Base-by-base conservation (phyloP, 1,140 invertebrate genomes). In the Cotesia glomerata region DNA sequence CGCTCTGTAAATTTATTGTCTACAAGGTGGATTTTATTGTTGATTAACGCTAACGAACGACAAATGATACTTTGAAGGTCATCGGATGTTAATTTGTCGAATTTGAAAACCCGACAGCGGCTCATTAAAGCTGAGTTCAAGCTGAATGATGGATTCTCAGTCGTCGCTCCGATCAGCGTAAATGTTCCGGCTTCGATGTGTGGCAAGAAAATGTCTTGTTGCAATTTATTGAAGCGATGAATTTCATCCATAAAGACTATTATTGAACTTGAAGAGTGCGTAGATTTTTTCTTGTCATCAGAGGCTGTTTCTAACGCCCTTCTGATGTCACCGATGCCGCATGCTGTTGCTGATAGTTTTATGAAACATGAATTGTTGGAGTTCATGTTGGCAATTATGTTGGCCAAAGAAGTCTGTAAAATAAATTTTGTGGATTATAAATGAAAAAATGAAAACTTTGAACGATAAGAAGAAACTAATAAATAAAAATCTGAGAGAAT, bases 161-260 rank as follows among this genome's bases (percentile, higher is more conserved):
- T 96, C 1, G 95, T 96, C 0, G 95, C 95, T 49, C 95, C 95
- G 71, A 96, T 91, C 61, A 96, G 82, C 34, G 89, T 92, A n/a
- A 96, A 91, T 7, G 90, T 92, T 0, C 95, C 94, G 81, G 90
- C 91, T 85, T 96, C 95, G 26, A 96, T 91, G 84, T 94, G 91
- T 11, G 93, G 91, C 58, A 96, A 80, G 84, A 96, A 94, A 65
- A 91, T 90, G 81, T 96, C 95, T 78, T 90, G 88, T 76, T 95
- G 94, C 63, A 90, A 83, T 87, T 95, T 95, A 83, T 95, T 96
- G 77, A 96, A 96, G 45, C 94, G 89, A 83, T 96, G 95, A 78
- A 96, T 95, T 86, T 96, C 95, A 89, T 96, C 95, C 90, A 96
- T 92, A 80, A 96, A 96, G 9, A 96, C 84, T 61, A 96, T 88